Evolutionary conservation across 2,888 invertebrate species (phyloP), one percentile per base, ranked within the genome.

Genomic region (Chymomyza fuscimana): DNA sequence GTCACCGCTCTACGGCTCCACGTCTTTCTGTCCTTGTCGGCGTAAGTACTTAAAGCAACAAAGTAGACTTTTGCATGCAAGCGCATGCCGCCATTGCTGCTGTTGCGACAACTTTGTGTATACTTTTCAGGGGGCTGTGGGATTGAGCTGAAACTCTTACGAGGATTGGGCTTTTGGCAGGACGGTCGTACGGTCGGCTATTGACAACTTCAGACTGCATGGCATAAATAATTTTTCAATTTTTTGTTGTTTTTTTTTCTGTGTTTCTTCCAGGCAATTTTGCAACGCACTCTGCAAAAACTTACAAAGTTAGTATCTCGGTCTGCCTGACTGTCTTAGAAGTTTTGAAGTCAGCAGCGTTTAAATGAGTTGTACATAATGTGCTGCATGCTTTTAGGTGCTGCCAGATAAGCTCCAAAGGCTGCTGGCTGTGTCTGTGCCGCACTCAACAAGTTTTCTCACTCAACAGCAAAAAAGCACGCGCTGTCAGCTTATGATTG

Each of bases 21-120:
- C 62, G 32, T 59, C 52, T 19, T 54, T 62, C 69, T 69, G 67
- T 67, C 63, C 70, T 72, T 70, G 72, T 77, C 79, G 78, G 78
- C 87, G 87, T 85, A 85, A 85, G 85, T 85, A 87, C 83, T 87
- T 85, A 82, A 81, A 76, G 85, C 85, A 85, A 85, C 87, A 85
- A 87, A 85, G 85, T 85, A 79, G 78, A 78, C 78, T 78, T 78
- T 80, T 81, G 84, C 82, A 87, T 87, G 88, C 86, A 80, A 83
- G 87, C 86, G 87, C 87, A 85, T 86, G 87, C 81, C 81, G 86
- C 75, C 70, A 73, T 65, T 61, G 76, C 77, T 56, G 25, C 46
- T 72, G 60, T 69, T 66, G 52, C 10, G 73, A 76, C 81, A 87
- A 86, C 88, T 87, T 82, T 82, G 85, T 80, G 63, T 78, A 65